These are phyloP conservation scores for Drosophila chauvacae DNA, from an alignment of 1,140 invertebrate species.

Conservation along the genomic window DNA sequence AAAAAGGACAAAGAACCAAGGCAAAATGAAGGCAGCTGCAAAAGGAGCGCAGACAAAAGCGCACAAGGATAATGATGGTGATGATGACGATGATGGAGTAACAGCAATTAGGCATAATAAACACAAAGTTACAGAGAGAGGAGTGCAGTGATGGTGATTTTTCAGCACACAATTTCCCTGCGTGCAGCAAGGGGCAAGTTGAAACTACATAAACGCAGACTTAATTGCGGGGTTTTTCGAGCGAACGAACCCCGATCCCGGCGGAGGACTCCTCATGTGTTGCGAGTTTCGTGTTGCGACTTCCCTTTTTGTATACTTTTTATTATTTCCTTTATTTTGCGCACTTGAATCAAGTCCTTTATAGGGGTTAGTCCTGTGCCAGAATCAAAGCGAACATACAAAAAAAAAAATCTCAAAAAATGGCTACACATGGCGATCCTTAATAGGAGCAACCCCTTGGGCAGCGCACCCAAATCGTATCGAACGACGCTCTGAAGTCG, in stretches of 20 bases:
- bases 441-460: constrained; percentile 34
- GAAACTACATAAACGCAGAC: constrained; percentile 65
- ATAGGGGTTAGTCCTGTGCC: constrained; percentile 60
- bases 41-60: constrained; percentile 70
- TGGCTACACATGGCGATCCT: constrained; percentile 71
- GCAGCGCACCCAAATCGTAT: constrained; percentile 28
- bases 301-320: constrained; percentile 30
- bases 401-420: constrained; percentile 52
- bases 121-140: constrained; percentile 71
- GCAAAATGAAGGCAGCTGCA: constrained; percentile 71
- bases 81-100: constrained; percentile 60
- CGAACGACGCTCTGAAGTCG: background rate
- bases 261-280: constrained; percentile 11
- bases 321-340: constrained; percentile 43
- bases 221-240: constrained; percentile 80
- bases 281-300: constrained; percentile 31
- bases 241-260: constrained; percentile 61
- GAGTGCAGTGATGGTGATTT: constrained; percentile 8
- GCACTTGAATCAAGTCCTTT: constrained; percentile 67
- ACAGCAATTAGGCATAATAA: constrained; percentile 84
- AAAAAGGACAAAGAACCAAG: constrained; percentile 32
- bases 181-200: constrained; percentile 11
- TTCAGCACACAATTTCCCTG: constrained; percentile 1
- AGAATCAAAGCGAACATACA: constrained; percentile 42
- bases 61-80: constrained; percentile 49